phyloP scores from a whole-genome alignment of 1,140 invertebrate species.

The Diabrotica virgifera region DNA sequence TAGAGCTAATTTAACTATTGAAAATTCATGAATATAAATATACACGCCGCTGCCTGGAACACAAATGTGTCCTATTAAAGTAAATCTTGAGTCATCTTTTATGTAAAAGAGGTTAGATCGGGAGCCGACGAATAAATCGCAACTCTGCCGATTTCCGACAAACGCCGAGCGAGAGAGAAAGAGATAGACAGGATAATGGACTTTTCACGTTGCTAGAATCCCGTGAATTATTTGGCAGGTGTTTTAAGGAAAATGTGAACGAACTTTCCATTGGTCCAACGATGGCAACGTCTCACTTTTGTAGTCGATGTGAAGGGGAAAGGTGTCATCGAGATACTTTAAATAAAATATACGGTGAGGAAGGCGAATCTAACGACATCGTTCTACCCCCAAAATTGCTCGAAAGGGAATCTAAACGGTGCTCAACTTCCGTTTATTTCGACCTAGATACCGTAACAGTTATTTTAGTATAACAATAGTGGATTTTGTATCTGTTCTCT shows the following conservation, averaged over 20 bases:
- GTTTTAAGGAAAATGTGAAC: slow-evolving; percentile 1
- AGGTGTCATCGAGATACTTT: slow-evolving; percentile 4
- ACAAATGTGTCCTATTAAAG: not conserved
- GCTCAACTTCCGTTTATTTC: not conserved
- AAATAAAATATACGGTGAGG: not conserved
- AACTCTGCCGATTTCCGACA: not conserved
- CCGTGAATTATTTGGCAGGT: slow-evolving; percentile 7
- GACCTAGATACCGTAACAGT: not conserved
- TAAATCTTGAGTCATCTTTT: not conserved
- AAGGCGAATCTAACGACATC: slow-evolving; percentile 2
- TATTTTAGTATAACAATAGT: not conserved
- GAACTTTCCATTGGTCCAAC: slow-evolving; percentile 1
- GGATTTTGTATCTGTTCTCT: too few relatives aligned
- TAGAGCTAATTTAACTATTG: too few relatives aligned
- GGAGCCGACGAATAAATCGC: slow-evolving; percentile 1
- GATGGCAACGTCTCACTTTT: not conserved
- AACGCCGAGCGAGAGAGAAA: not conserved
- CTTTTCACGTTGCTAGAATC: not conserved
- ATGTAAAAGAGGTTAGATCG: not conserved
- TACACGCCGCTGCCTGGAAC: not conserved
- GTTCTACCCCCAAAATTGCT: not conserved
- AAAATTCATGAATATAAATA: not conserved
- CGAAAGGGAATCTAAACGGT: not conserved
- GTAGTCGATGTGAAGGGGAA: not conserved
- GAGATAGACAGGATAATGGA: not conserved